A percentile compares a stretch with the other conserved stretches of the same genome.
Conservation (phyloP, 2,888 invertebrate species). For the Scrobipalpa costella region DNA sequence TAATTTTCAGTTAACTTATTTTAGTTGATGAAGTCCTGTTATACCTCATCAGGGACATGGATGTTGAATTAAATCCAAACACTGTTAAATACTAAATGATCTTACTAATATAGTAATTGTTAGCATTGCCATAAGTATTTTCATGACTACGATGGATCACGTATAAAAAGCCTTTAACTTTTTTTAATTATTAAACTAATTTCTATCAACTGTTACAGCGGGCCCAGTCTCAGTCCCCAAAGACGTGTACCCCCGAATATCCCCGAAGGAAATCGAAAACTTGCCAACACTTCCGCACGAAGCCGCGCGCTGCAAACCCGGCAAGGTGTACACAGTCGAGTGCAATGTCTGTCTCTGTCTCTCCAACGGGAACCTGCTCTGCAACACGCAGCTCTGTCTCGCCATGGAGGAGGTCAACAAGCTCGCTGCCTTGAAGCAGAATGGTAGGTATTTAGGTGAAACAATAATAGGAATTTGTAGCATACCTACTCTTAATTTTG, state of each 20-base stretch:
- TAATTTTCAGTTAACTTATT: neutral
- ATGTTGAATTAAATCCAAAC: no score
- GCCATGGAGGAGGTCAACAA: slow-evolving; percentile 49
- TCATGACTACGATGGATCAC: no score
- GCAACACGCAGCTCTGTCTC: slow-evolving; percentile 54
- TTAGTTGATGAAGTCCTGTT: neutral
- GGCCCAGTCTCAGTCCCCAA: slow-evolving; percentile 33
- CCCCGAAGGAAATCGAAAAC: slow-evolving; percentile 31
- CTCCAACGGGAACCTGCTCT: slow-evolving; percentile 48
- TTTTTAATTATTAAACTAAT: no score
- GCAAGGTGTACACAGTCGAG: slow-evolving; percentile 50
- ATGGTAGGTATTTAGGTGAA: no score
- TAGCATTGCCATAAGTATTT: no score
- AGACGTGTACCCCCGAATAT: slow-evolving; percentile 38
- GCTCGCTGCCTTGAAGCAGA: slow-evolving; percentile 43
- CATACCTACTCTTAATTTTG: no score
- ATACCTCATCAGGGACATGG: no score
- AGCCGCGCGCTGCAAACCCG: slow-evolving; percentile 49
- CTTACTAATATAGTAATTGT: no score
- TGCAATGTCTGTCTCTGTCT: slow-evolving; percentile 64
- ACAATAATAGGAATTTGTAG: no score
- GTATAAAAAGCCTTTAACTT: no score
- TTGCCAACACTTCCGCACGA: slow-evolving; percentile 43
- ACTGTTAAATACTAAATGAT: no score
- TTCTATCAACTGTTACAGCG: neutral